Percentiles rank a stretch among this genome's conserved stretches.
Conservation (phyloP, 2,888 invertebrate genomes). For the Frankliniella intonsa region DNA sequence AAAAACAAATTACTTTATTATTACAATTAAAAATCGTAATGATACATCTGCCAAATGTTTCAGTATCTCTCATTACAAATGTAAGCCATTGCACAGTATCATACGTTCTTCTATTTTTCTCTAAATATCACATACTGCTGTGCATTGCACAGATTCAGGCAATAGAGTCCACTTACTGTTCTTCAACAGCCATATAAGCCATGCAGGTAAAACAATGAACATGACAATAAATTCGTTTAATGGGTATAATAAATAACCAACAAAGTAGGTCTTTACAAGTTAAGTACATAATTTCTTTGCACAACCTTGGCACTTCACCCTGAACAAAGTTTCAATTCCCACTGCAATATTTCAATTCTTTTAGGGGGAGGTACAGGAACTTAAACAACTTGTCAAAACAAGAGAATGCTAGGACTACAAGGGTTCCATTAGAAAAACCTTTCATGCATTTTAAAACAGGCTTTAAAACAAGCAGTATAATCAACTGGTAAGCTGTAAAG, state of each 20-base stretch:
- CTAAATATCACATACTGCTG: neutral
- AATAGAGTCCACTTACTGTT: neutral
- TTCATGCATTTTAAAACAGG: neutral
- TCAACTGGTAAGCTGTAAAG: no score
- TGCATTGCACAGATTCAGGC: neutral
- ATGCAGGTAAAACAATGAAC: neutral
- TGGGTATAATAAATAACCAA: neutral
- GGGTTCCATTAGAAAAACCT: neutral
- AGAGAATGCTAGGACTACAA: no score
- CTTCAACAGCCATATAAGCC: neutral
- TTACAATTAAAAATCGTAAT: neutral
- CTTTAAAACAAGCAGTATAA: neutral
- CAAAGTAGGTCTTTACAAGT: neutral
- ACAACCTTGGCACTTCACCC: neutral
- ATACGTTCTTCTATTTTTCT: neutral
- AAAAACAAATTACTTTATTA: conserved; percentile 31
- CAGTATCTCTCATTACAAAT: conserved; percentile 1
- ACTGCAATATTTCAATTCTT: no score
- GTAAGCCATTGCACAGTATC: conserved; percentile 1
- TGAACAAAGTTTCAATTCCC: neutral
- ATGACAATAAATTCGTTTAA: neutral
- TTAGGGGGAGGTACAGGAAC: no score
- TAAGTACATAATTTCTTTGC: neutral
- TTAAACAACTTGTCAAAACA: no score
- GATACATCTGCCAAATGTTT: neutral